phyloP scores from a whole-genome alignment of 2,888 invertebrate genomes.

The Bugula neritina region DNA sequence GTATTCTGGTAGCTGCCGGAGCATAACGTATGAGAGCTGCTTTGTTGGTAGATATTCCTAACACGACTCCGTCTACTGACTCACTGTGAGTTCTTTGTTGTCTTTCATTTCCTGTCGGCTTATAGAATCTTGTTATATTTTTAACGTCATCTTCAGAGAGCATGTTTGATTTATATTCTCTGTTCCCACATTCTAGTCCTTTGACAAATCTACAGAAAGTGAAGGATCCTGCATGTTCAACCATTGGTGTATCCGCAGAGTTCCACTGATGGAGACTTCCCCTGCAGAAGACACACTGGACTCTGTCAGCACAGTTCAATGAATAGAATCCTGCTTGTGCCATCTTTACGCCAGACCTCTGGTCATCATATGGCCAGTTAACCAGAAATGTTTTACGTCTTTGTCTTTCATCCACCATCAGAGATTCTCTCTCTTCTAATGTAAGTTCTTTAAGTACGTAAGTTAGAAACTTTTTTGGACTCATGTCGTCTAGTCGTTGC shows the following conservation, averaged over 20 bases:
- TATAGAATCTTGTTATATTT: conserved; percentile 3
- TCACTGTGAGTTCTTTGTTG: not conserved
- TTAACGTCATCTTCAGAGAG: not conserved
- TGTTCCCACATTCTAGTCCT: conserved; percentile 36
- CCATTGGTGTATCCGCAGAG: conserved; percentile 80
- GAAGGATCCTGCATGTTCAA: conserved; percentile 87
- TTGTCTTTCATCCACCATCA: conserved; percentile 35
- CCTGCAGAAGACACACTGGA: conserved; percentile 86
- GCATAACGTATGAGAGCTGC: conserved; percentile 6
- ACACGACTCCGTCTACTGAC: not conserved
- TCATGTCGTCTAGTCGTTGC: not conserved
- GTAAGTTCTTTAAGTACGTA: conserved; percentile 4
- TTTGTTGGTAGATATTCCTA: not conserved
- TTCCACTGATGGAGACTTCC: conserved; percentile 91
- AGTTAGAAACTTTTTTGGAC: conserved; percentile 4
- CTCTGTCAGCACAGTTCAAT: conserved; percentile 67
- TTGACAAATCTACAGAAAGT: conserved; percentile 72
- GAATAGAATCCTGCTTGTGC: conserved; percentile 88
- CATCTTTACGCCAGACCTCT: conserved; percentile 55
- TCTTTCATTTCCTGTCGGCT: not conserved
- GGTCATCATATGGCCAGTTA: conserved; percentile 34
- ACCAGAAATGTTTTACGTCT: conserved; percentile 36
- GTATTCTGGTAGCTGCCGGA: conserved; percentile 12
- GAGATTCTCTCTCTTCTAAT: conserved; percentile 11
- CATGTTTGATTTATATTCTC: conserved; percentile 29